Base-by-base conservation (phyloP, 1,140 invertebrate genomes). In the Intoshia linei region DNA sequence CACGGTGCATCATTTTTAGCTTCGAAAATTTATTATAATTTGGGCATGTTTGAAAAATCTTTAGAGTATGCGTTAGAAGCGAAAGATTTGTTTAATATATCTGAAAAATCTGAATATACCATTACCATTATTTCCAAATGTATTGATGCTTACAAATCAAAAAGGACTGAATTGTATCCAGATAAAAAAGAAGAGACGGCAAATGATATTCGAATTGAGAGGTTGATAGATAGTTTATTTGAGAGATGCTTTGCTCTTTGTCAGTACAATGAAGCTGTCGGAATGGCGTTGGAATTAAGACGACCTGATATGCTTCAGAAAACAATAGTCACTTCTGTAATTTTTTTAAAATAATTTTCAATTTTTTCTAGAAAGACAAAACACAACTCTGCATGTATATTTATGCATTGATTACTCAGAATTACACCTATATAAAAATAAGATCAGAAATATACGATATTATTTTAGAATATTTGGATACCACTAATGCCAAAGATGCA, bases 171-270 rank as follows among this genome's bases (percentile, higher is more conserved):
- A 46, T 47, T 54, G 24, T 57, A 61, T 34, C 62, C 66, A 27
- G 50, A 64, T 1, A 62, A 64, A 36, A 63, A 66, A 10, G 66
- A 65, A 6, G 68, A 71, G 41, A 57, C 48, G 3, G 29, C 63
- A 1, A 74, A 87, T 43, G 83, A 93, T 57, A 65, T 70, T 2
- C 66, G 79, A 30, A 57, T 95, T 36, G 78, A 87, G 54, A 70
- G 69, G 2, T 83, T 95, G 45, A 81, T 95, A 0, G 76, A 93
- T 54, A 66, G 77, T 32, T 92, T 95, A 76, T 90, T 95, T 51
- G 71, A 83, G 45, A 63, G 79, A 42, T 93, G 84, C 49, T 63
- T 93, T 27, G 74, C 78, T 41, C 78, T 87, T 55, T 72, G 71
- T 37, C 78, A 92, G 49, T 87, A 72, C 52, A 70, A 76, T 35